Evolutionary conservation across 2,888 invertebrate genomes (phyloP).

Genomic region (Orthonychiurus folsomi): DNA sequence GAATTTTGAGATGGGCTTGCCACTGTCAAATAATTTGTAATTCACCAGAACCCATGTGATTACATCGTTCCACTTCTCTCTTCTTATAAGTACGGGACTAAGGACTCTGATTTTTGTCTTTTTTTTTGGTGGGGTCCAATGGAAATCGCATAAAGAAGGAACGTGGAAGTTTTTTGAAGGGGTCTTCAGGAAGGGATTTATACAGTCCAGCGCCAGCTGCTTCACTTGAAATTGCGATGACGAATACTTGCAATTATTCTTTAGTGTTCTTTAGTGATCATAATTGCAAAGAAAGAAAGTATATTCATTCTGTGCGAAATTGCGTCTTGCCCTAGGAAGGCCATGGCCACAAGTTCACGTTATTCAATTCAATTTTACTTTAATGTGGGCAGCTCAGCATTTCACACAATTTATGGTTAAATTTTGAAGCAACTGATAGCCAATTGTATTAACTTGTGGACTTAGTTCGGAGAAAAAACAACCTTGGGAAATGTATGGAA

Average conservation of each 20-base stretch:
- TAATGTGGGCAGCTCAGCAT: no score
- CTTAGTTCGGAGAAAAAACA: no score
- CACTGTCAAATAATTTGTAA: constrained; percentile 39
- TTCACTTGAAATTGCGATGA: neutral
- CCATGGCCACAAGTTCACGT: no score
- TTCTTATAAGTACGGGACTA: neutral
- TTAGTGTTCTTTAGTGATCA: neutral
- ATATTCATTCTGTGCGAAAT: no score
- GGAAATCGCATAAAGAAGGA: neutral
- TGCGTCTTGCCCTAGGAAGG: no score
- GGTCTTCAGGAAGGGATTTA: neutral
- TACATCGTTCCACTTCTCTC: constrained; percentile 8
- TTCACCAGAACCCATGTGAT: constrained; percentile 32
- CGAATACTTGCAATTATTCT: neutral
- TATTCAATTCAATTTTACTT: no score
- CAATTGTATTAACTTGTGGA: no score
- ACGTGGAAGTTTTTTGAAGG: neutral
- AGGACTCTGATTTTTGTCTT: constrained; percentile 1
- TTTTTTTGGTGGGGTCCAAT: neutral
- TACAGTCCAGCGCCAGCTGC: neutral
- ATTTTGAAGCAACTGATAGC: no score
- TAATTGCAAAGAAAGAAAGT: no score
- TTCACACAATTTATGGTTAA: no score
- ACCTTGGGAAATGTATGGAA: no score
- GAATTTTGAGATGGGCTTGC: constrained; percentile 20